Base-by-base conservation (phyloP, 1,140 invertebrate species). In the Lordiphosa mommai region DNA sequence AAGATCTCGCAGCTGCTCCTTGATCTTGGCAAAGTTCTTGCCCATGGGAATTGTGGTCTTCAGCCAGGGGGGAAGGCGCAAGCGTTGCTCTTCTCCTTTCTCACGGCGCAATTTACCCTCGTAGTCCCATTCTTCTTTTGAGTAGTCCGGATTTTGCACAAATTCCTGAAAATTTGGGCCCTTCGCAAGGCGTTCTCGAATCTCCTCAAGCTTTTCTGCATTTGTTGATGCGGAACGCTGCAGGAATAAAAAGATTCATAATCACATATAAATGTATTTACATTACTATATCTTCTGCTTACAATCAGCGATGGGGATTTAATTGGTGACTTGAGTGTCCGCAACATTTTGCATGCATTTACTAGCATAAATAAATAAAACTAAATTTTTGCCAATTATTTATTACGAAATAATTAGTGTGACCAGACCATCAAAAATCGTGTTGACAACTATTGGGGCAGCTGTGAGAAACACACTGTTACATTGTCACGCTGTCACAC, bases 41-140 rank as follows among this genome's bases (percentile, higher is more conserved):
- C 95, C 97, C 72, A 94, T 94, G 7, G 98, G 97, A 88, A 99
- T 99, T 79, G 96, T 93, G 34, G 94, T 97, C 88, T 99, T 99
- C 27, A 99, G 87, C 99, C 99, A 99, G 41, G 97, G 96, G 12
- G 99, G 98, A 46, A 99, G 89, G 51, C 97, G 91, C 17, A 99
- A 89, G 50, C 97, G 92, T 49, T 94, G 91, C 23, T 92, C 92
- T 66, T 97, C 95, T 3, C 95, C 95, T 80, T 95, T 96, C 56
- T 94, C 94, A 48, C 95, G 90, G 72, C 95, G 95, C n/a, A 98
- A 90, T 89, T 97, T 96, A 20, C 94, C 95, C 59, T 94, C 91
- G 86, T 96, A 97, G 27, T 90, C 88, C 34, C 91, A 89, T 10
- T 94, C 92, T 57, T 90, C 89, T 34, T 92, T 91, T 17, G 91